Evolutionary conservation across 2,113 vertebrate species (phyloP), one percentile per base, ranked within the genome.

Genomic region (Sorex araneus): DNA sequence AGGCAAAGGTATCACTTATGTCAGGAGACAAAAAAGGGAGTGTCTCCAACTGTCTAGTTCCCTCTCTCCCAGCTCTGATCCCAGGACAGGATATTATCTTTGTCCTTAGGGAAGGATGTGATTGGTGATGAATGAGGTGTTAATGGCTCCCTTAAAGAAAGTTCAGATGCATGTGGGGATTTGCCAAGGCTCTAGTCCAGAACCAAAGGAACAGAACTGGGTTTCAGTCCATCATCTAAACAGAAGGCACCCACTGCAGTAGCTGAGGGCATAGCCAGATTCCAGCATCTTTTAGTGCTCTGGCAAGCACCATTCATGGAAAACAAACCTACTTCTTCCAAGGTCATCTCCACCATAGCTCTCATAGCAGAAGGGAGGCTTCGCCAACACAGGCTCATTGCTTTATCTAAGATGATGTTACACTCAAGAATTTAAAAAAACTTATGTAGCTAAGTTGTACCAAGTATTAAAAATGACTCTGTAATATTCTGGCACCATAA

Each of bases 101-200:
- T 6, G 64, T 88, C 57, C 94, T 93, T 34, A 85, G 86, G 90
- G 73, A 88, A 8, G 40, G 91, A 88, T 82, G 82, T 79, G 95
- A 82, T 60, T 23, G 67, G 73, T 92, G 95, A 97, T 81, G 95
- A 96, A 97, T 78, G 91, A 93, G 77, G 91, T 95, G 91, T 64
- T 94, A 96, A 97, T 93, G 84, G 70, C 69, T 92, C 91, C 89
- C 19, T 23, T 90, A 30, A 91, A 93, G 80, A 60, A 50, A 89
- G 80, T 92, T 93, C 60, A 86, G 70, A 91, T 32, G 60, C 23
- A 36, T 78, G 40, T 70, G 30, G 40, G 54, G 84, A 63, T 95
- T 75, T 90, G 94, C 92, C 89, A 94, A 84, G 70, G 81, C 43
- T 84, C 40, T 93, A 67, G 57, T 89, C 84, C 57, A 40, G 87